Percentiles rank a stretch among this genome's conserved stretches.
These are phyloP conservation scores for Hypotaenidia okinawae DNA, from an alignment of 2,797 vertebrate species.

Conservation along the genomic window DNA sequence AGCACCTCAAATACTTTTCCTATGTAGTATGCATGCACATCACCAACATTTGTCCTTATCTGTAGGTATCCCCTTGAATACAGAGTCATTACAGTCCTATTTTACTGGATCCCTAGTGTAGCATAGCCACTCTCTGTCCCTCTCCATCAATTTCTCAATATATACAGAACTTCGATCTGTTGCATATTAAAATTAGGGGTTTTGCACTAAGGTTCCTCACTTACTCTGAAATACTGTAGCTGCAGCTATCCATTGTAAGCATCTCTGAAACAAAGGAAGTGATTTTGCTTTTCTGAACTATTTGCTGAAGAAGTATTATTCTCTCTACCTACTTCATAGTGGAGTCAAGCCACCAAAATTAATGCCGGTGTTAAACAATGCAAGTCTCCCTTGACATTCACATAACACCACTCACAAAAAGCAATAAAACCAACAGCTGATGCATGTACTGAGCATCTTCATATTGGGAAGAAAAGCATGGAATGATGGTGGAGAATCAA, in stretches of 20 bases:
- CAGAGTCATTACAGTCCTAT: neutral
- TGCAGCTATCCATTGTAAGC: neutral
- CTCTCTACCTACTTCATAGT: neutral
- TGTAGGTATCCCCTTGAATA: neutral
- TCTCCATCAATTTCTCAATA: too few relatives aligned
- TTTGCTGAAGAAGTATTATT: neutral
- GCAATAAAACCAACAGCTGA: neutral
- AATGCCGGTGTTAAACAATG: neutral
- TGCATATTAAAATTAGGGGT: neutral
- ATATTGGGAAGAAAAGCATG: neutral
- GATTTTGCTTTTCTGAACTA: neutral
- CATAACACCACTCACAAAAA: rapidly evolving
- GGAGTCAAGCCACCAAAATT: neutral
- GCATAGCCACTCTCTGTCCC: too few relatives aligned
- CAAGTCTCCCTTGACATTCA: neutral
- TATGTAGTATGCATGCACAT: too few relatives aligned
- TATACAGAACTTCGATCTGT: neutral
- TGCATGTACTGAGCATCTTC: neutral
- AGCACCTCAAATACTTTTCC: neutral
- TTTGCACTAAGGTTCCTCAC: neutral
- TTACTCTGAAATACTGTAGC: neutral
- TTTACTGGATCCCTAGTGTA: neutral
- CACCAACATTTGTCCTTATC: neutral
- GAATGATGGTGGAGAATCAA: neutral
- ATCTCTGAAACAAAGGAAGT: neutral